phyloP scores from a whole-genome alignment of 2,888 invertebrate genomes.

The Rugalucina vietnamica region DNA sequence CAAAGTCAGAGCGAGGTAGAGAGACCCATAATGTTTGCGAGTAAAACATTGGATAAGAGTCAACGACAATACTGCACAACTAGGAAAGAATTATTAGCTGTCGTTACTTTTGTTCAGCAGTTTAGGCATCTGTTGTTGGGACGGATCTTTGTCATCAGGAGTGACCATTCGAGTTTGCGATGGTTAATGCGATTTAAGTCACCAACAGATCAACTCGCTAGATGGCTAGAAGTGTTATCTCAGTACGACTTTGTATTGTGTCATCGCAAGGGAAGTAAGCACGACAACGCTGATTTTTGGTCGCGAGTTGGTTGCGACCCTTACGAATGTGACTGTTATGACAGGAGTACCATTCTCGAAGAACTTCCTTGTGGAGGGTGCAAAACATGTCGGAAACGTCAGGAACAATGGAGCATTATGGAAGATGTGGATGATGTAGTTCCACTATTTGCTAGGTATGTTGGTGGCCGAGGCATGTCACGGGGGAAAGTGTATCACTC shows the following conservation, averaged over 20 bases:
- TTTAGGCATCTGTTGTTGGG: constrained; percentile 25
- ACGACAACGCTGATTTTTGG: constrained; percentile 41
- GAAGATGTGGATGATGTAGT: constrained; percentile 35
- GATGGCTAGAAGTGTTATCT: constrained; percentile 45
- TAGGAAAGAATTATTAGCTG: constrained; percentile 43
- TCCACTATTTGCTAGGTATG: no score
- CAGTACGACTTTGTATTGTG: constrained; percentile 44
- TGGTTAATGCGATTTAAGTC: constrained; percentile 44
- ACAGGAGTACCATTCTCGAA: constrained; percentile 22
- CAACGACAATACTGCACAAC: constrained; percentile 52
- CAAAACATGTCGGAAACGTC: constrained; percentile 33
- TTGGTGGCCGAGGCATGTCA: no score
- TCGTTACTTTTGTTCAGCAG: constrained; percentile 44
- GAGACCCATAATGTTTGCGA: constrained; percentile 37
- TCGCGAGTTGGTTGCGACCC: constrained; percentile 46
- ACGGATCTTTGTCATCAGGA: neutral
- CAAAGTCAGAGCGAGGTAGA: constrained; percentile 31
- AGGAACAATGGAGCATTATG: constrained; percentile 36
- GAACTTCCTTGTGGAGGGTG: constrained; percentile 48
- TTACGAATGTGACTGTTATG: constrained; percentile 45
- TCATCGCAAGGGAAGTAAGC: constrained; percentile 41
- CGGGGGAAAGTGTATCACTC: no score
- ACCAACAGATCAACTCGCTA: constrained; percentile 36
- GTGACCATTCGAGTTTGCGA: constrained; percentile 49
- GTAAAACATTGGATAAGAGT: constrained; percentile 44